phyloP scores from a whole-genome alignment of 2,888 invertebrate species.

The Archips xylosteana region DNA sequence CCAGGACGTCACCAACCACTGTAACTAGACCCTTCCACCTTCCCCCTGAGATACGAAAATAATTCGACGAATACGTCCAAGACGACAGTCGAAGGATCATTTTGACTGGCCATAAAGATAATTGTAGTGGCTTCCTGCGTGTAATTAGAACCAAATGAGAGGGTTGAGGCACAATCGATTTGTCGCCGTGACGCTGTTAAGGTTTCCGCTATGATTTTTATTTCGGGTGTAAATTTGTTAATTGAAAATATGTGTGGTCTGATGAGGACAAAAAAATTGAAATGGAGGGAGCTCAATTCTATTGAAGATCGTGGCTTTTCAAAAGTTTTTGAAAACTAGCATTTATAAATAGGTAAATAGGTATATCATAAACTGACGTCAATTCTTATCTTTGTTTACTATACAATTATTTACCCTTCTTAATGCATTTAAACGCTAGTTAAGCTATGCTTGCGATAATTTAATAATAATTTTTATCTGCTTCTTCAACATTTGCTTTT shows the following conservation, averaged over 20 bases:
- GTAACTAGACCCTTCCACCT: constrained; percentile 49
- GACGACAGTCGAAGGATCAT: constrained; percentile 65
- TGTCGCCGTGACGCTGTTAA: constrained; percentile 78
- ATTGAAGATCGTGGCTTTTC: too few species aligned
- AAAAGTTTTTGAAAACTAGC: too few species aligned
- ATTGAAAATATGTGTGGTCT: constrained; percentile 42
- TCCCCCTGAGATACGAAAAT: constrained; percentile 44
- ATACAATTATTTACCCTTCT: too few species aligned
- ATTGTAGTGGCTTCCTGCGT: constrained; percentile 76
- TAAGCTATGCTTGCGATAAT: too few species aligned
- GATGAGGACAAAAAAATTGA: background rate
- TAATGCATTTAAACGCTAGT: too few species aligned
- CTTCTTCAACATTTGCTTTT: too few species aligned
- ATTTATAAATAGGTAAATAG: too few species aligned
- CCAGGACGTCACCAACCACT: constrained; percentile 61
- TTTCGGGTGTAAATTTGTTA: constrained; percentile 49
- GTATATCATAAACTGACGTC: too few species aligned
- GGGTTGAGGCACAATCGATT: constrained; percentile 78
- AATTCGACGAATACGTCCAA: constrained; percentile 40
- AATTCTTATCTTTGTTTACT: too few species aligned
- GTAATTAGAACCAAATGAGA: constrained; percentile 83
- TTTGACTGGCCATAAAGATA: constrained; percentile 74
- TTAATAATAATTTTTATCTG: too few species aligned
- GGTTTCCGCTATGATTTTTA: constrained; percentile 68
- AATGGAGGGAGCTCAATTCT: background rate